phyloP scores from a whole-genome alignment of 1,140 invertebrate species.

The Meloidogyne floridensis region DNA sequence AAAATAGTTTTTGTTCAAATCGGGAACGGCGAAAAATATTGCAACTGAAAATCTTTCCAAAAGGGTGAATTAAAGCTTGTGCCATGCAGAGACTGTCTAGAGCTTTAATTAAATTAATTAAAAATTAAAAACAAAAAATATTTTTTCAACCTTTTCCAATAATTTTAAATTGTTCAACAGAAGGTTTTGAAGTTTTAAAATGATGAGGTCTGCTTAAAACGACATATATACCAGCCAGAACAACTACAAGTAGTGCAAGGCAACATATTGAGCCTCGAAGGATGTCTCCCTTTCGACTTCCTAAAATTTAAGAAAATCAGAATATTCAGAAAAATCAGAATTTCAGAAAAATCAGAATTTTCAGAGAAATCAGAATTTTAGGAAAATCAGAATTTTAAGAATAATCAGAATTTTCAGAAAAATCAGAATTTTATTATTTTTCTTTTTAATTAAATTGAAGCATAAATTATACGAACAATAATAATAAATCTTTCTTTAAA shows the following conservation, averaged over 20 bases:
- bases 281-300: conserved; percentile 17
- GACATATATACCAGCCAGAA: conserved; percentile 20
- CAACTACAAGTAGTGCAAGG: conserved; percentile 21
- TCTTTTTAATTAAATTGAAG: no score
- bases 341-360: no score
- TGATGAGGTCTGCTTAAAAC: conserved; percentile 11
- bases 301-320: not conserved
- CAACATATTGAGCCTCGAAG: conserved; percentile 12
- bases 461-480: no score
- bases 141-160: conserved; percentile 20
- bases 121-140: not conserved
- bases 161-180: conserved; percentile 21
- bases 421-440: no score
- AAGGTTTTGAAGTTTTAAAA: not conserved
- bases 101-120: not conserved
- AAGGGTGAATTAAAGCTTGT: not conserved
- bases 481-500: not conserved
- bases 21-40: conserved; percentile 19
- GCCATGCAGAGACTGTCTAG: conserved; percentile 17
- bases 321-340: no score
- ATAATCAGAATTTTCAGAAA: no score
- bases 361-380: no score
- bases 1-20: conserved; percentile 19
- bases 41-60: not conserved
- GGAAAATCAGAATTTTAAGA: no score